Conservation (phyloP, 2,888 invertebrate genomes). For the Hypena proboscidalis region DNA sequence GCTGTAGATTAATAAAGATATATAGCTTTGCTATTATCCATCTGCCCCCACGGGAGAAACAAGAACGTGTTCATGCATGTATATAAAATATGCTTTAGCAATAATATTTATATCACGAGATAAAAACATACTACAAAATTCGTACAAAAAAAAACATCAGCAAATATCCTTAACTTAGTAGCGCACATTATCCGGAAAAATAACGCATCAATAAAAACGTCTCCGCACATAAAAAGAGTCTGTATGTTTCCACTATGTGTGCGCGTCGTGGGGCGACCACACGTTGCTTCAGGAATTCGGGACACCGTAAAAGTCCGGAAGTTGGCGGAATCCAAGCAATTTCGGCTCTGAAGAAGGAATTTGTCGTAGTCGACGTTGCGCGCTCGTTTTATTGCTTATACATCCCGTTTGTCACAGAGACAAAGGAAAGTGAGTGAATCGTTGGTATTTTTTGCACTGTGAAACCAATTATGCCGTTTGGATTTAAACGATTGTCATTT, state of each 20-base stretch:
- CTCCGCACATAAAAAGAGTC: conserved; percentile 30
- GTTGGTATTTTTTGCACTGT: conserved; percentile 35
- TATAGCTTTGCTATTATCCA: no score
- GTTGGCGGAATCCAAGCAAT: conserved; percentile 66
- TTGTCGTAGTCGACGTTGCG: conserved; percentile 52
- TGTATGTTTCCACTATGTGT: conserved; percentile 40
- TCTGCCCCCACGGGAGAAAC: no score
- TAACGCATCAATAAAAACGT: conserved; percentile 35
- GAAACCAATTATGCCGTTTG: conserved; percentile 7
- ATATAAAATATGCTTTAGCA: no score
- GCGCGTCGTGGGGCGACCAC: conserved; percentile 50
- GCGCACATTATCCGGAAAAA: conserved; percentile 10
- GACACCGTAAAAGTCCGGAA: conserved; percentile 68
- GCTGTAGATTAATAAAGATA: no score
- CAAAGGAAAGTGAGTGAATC: conserved; percentile 38
- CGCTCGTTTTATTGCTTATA: conserved; percentile 69
- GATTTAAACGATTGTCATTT: conserved; percentile 6
- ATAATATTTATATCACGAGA: neutral
- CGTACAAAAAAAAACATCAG: conserved; percentile 5
- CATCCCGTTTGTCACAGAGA: conserved; percentile 56
- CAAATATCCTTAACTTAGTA: conserved; percentile 5
- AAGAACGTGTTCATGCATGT: no score
- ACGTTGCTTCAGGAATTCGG: conserved; percentile 61
- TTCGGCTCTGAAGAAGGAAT: conserved; percentile 59
- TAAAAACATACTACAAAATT: conserved; percentile 10